phyloP scores from a whole-genome alignment of 2,888 invertebrate species.

The Neelides folsomi region DNA sequence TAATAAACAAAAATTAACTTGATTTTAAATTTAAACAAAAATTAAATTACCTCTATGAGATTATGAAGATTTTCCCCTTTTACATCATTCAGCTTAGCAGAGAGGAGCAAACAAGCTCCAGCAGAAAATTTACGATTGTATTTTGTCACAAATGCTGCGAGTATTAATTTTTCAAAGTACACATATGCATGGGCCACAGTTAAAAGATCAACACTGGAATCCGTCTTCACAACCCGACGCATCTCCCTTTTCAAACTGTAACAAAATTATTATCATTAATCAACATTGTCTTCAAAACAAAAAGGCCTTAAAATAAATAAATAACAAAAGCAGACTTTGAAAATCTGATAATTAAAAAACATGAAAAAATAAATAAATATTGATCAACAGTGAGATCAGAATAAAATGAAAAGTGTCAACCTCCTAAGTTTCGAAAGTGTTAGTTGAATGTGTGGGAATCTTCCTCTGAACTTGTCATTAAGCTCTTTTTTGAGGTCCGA shows the following conservation, averaged over 20 bases:
- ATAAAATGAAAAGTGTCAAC: slow-evolving; percentile 41
- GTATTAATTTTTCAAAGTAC: slow-evolving; percentile 93
- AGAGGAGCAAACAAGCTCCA: slow-evolving; percentile 81
- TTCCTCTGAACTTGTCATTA: slow-evolving; percentile 89
- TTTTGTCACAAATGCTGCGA: slow-evolving; percentile 83
- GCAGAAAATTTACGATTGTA: slow-evolving; percentile 90
- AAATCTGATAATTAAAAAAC: too few relatives aligned
- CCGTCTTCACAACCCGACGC: slow-evolving; percentile 76
- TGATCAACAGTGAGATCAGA: not conserved
- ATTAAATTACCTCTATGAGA: slow-evolving; percentile 62
- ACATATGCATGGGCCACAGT: slow-evolving; percentile 94
- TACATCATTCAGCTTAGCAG: slow-evolving; percentile 93
- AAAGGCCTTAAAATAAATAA: too few relatives aligned
- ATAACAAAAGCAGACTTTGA: too few relatives aligned
- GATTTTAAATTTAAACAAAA: not conserved
- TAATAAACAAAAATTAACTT: slow-evolving; percentile 3
- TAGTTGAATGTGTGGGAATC: slow-evolving; percentile 86
- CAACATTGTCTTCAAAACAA: too few relatives aligned
- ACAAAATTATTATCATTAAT: not conserved
- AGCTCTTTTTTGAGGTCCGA: slow-evolving; percentile 91
- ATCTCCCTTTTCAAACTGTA: slow-evolving; percentile 85
- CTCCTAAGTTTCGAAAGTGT: slow-evolving; percentile 91
- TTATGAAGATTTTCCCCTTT: slow-evolving; percentile 76
- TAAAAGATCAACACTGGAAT: slow-evolving; percentile 65
- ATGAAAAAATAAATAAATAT: too few relatives aligned